Evolutionary conservation across 2,113 vertebrate species (phyloP).

Genomic region (Athene noctua): DNA sequence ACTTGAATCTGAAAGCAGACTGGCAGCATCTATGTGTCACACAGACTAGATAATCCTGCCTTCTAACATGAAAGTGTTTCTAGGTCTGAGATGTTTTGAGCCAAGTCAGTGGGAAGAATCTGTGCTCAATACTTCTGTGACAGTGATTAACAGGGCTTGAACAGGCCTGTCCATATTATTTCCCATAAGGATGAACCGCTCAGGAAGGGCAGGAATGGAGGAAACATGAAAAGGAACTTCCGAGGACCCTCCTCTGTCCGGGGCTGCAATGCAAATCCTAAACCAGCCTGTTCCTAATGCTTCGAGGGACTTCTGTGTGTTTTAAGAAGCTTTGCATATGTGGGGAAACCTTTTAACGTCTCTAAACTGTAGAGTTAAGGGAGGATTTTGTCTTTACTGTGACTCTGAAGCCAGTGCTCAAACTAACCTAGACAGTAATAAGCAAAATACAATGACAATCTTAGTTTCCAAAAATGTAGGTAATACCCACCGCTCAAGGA

Average conservation of each 20-base stretch:
- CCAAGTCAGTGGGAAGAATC: not conserved
- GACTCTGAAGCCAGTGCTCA: not conserved
- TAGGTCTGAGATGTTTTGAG: not conserved
- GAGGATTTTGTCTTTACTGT: not conserved
- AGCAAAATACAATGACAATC: not conserved
- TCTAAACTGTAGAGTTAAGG: not conserved
- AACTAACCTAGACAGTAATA: not conserved
- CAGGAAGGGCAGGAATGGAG: not conserved
- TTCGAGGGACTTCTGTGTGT: not conserved
- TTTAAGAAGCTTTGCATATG: not conserved
- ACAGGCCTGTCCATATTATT: not conserved
- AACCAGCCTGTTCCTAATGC: not conserved
- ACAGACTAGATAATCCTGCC: not conserved
- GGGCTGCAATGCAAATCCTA: not conserved
- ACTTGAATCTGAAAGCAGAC: not conserved
- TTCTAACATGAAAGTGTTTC: rapidly evolving
- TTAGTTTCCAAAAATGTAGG: not conserved
- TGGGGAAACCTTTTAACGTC: rapidly evolving
- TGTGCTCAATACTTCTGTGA: not conserved
- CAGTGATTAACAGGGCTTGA: not conserved
- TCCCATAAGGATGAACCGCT: no score
- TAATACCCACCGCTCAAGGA: not conserved
- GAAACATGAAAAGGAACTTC: not conserved
- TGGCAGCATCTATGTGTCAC: not conserved
- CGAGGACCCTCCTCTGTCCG: not conserved